phyloP scores from a whole-genome alignment of 1,140 invertebrate species.

The Apocrypta bakeri region DNA sequence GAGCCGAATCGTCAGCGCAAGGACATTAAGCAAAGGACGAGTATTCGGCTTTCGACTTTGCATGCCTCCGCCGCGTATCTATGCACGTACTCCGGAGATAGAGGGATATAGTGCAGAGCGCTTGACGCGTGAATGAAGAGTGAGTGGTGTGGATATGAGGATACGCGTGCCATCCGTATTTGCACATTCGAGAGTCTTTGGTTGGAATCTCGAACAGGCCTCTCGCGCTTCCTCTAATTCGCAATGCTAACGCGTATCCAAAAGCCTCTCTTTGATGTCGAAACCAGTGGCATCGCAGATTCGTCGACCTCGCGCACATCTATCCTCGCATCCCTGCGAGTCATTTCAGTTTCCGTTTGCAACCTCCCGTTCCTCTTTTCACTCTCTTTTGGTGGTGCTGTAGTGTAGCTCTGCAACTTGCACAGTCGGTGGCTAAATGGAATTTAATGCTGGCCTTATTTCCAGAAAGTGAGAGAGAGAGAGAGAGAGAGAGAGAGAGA shows the following conservation, averaged over 20 bases:
- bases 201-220: constrained; percentile 44
- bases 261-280: constrained; percentile 51
- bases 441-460: constrained; percentile 59
- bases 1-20: too few species aligned
- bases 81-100: not conserved
- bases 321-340: not conserved
- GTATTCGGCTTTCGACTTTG: not conserved
- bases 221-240: constrained; percentile 51
- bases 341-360: constrained; percentile 25
- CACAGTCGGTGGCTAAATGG: constrained; percentile 52
- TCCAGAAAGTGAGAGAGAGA: constrained; percentile 23
- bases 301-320: not conserved
- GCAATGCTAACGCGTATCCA: constrained; percentile 51
- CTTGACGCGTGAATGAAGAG: not conserved
- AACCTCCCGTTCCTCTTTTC: not conserved
- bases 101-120: too few species aligned
- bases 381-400: not conserved
- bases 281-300: not conserved
- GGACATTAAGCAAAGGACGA: too few species aligned
- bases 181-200: constrained; percentile 52
- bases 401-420: not conserved
- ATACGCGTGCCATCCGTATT: constrained; percentile 30
- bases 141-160: not conserved
- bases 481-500: not conserved
- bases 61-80: constrained; percentile 3